phyloP scores from a whole-genome alignment of 2,797 vertebrate genomes.

The Cetoscarus ocellatus region DNA sequence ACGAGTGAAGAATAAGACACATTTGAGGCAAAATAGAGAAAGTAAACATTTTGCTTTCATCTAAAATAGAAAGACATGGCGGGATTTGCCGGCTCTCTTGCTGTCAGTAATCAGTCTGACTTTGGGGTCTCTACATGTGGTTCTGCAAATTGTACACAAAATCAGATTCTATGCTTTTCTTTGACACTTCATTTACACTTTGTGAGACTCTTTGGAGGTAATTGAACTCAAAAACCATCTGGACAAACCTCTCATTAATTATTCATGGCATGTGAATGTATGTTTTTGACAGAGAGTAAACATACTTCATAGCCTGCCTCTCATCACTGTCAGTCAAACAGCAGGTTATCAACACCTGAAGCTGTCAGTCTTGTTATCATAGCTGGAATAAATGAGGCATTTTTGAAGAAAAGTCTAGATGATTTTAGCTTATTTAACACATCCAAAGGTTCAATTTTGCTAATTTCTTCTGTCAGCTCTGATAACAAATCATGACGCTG shows the following conservation, averaged over 20 bases:
- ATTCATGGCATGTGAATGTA: not conserved
- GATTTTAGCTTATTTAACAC: constrained; percentile 14
- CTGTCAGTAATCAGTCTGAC: constrained; percentile 15
- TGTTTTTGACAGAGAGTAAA: constrained; percentile 1
- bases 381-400: not conserved
- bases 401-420: constrained; percentile 8
- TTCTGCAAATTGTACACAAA: constrained; percentile 2
- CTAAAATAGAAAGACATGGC: not conserved
- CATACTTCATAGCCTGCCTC: not conserved
- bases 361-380: constrained; percentile 20
- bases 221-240: not conserved
- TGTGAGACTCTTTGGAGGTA: not conserved
- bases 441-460: constrained; percentile 19
- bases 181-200: constrained; percentile 6
- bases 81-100: constrained; percentile 4
- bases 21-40: not conserved
- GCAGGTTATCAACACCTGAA: constrained; percentile 4
- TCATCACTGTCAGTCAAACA: constrained; percentile 14
- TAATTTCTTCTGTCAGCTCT: constrained; percentile 11
- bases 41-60: not conserved
- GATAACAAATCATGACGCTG: constrained; percentile 1
- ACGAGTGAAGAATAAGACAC: not conserved
- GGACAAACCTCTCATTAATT: not conserved
- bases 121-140: constrained; percentile 7
- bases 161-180: not conserved